Evolutionary conservation across 2,888 invertebrate species (phyloP).

Genomic region (Drosophila neonasuta): DNA sequence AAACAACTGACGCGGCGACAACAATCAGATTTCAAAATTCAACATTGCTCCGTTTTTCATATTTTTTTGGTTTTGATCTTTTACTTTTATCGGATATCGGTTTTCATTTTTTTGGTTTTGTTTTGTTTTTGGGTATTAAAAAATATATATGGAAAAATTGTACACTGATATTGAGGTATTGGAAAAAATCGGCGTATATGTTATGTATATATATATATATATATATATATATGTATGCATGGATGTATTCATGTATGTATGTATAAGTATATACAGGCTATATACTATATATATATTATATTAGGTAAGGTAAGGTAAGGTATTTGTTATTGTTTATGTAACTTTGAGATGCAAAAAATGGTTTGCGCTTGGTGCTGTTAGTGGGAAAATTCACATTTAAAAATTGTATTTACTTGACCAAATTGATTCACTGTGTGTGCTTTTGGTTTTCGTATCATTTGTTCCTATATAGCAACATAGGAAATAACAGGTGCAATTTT

Average conservation of each 20-base stretch:
- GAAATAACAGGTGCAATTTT: conserved; percentile 69
- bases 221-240: conserved; percentile 13
- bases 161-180: conserved; percentile 77
- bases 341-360: conserved; percentile 75
- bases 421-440: conserved; percentile 17
- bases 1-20: conserved; percentile 60
- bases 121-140: conserved; percentile 55
- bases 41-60: conserved; percentile 47
- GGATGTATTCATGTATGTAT: conserved; percentile 47
- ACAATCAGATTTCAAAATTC: conserved; percentile 74
- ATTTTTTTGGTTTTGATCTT: conserved; percentile 23
- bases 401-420: conserved; percentile 45
- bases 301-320: conserved; percentile 29
- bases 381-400: conserved; percentile 64
- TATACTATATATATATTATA: conserved; percentile 10
- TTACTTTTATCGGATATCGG: conserved; percentile 32
- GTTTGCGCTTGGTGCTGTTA: conserved; percentile 76
- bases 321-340: conserved; percentile 37
- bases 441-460: conserved; percentile 26
- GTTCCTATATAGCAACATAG: conserved; percentile 62
- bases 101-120: conserved; percentile 8
- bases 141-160: conserved; percentile 75
- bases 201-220: conserved; percentile 37
- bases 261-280: conserved; percentile 51
- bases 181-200: conserved; percentile 76